phyloP scores from a whole-genome alignment of 2,888 invertebrate species.

The Caenorhabditis uteleia region DNA sequence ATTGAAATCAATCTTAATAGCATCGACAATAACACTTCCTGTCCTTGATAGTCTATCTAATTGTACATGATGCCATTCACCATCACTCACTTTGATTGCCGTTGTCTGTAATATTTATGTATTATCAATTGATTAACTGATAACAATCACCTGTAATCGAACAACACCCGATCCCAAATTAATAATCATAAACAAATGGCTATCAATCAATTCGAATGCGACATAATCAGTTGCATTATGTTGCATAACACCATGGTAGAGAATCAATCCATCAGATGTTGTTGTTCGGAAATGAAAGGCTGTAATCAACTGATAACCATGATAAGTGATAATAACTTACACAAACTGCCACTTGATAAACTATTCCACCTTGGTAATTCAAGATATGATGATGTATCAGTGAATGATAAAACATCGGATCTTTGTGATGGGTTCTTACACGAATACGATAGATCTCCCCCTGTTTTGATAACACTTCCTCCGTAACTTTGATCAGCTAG shows the following conservation, averaged over 20 bases:
- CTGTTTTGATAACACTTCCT: slow-evolving; percentile 52
- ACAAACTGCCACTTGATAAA: slow-evolving; percentile 62
- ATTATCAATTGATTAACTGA: not conserved
- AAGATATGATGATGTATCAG: slow-evolving; percentile 43
- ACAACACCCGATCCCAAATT: slow-evolving; percentile 90
- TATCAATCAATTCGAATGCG: slow-evolving; percentile 90
- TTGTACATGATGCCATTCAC: slow-evolving; percentile 64
- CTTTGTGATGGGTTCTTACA: slow-evolving; percentile 57
- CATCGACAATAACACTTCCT: slow-evolving; percentile 64
- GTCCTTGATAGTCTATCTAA: slow-evolving; percentile 63
- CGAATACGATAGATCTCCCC: slow-evolving; percentile 65
- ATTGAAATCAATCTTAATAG: slow-evolving; percentile 65
- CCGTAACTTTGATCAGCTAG: slow-evolving; percentile 68
- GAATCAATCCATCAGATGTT: slow-evolving; percentile 89
- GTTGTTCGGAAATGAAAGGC: slow-evolving; percentile 83
- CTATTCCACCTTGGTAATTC: slow-evolving; percentile 65
- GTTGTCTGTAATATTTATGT: slow-evolving; percentile 57
- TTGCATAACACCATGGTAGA: slow-evolving; percentile 77
- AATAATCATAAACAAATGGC: slow-evolving; percentile 88
- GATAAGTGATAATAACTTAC: slow-evolving; percentile 29
- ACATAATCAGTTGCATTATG: slow-evolving; percentile 78
- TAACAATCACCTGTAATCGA: slow-evolving; percentile 76
- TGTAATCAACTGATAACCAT: slow-evolving; percentile 20
- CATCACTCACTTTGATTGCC: slow-evolving; percentile 57
- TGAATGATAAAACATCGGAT: slow-evolving; percentile 65